phyloP scores from a whole-genome alignment of 2,797 vertebrate genomes.

The Mormyrus hasselquistii region DNA sequence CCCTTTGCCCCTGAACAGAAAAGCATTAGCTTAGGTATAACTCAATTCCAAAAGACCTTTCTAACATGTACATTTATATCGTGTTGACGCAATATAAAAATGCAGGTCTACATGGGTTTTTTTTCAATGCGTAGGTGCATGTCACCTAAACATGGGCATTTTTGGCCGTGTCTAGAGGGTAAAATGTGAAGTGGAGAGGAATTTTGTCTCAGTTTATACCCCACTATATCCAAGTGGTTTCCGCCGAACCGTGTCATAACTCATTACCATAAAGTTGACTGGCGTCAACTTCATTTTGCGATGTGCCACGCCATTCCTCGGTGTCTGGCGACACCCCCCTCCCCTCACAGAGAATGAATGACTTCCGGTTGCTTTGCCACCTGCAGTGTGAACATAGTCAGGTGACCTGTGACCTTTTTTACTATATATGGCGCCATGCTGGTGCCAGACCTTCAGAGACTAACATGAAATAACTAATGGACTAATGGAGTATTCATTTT shows the following conservation, averaged over 20 bases:
- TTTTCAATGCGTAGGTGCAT: not conserved
- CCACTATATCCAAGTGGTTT: not conserved
- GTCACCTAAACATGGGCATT: not conserved
- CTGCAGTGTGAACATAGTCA: not conserved
- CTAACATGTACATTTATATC: not conserved
- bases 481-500: not conserved
- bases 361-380: not conserved
- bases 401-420: not conserved
- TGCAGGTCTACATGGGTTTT: not conserved
- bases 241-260: not conserved
- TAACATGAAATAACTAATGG: conserved; percentile 5
- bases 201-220: not conserved
- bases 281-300: not conserved
- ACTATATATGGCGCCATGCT: not conserved
- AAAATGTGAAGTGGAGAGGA: no score
- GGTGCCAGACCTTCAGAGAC: not conserved
- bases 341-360: not conserved
- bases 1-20: no score
- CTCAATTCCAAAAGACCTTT: not conserved
- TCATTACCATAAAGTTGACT: not conserved
- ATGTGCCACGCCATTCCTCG: not conserved
- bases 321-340: not conserved
- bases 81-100: not conserved
- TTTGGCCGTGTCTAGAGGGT: not conserved
- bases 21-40: no score